Base-by-base conservation (phyloP, 2,888 invertebrate genomes). In the Patella caerulea region DNA sequence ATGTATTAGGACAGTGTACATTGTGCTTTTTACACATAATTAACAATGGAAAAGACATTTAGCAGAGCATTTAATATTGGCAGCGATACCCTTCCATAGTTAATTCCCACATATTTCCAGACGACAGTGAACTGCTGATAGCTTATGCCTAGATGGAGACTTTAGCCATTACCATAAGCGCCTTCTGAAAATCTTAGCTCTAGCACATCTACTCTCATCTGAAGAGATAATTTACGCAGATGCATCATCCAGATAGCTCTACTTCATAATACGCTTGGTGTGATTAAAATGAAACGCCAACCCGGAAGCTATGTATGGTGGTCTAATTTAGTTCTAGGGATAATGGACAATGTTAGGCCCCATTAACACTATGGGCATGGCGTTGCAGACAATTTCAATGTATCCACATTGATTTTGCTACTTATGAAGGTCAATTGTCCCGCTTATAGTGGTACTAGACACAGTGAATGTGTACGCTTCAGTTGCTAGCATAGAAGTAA, bases 321-420 rank as follows among this genome's bases (percentile, higher is more conserved):
- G 89, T 76, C 80, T 24, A 71, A 77, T 0, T 72, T 85, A 19
- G 85, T 83, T 52, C 24, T 17, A 19, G 82, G 83, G n/a, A 74
- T 83, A 7, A 15, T 83, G 82, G 72, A 73, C 75, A 65, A 17
- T 19, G 72, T 17, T 79, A 83, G 53, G 76, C 74, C 14, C 72
- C 75, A 7, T 78, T 87, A 3, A 73, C 78, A 19, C 77, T 84
- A 34, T 88, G 88, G 87, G 69, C 77, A 12, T 73, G 34, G n/a
- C 79, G 88, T 53, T 80, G 78, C 7, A 77, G 83, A 69, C 86
- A 87, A 14, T 90, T 88, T 88, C 84, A 90, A 77, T 83, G 92
- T 29, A 81, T 92, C 4, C 92, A 92, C 83, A 84, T 91, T 24
- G 92, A 92, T 82, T 92, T 90, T 84, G 90, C 91, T 19, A 91